These are phyloP conservation scores for Elachura formosa DNA, from an alignment of 2,113 vertebrate genomes.

Conservation along the genomic window DNA sequence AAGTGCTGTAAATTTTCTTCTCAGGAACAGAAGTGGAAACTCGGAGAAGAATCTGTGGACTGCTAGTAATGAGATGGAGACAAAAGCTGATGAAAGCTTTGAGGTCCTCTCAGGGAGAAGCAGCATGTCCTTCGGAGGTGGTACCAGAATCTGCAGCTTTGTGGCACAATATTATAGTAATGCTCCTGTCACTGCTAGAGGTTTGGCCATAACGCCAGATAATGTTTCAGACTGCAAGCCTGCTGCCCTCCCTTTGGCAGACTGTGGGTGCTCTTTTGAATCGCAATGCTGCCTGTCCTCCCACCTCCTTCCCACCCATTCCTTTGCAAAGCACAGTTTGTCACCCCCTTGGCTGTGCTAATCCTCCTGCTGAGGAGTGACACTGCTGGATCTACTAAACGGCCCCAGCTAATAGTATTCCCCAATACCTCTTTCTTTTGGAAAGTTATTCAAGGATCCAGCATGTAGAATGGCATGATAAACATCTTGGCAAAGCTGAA, in stretches of 20 bases:
- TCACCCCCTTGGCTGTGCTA: neutral
- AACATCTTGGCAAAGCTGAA: slow-evolving; percentile 30
- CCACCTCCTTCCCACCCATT: neutral
- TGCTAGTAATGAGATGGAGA: neutral
- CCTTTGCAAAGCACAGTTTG: neutral
- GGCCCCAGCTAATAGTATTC: neutral
- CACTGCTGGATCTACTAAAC: neutral
- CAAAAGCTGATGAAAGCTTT: neutral
- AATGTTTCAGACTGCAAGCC: neutral
- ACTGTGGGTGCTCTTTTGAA: neutral
- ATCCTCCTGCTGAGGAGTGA: neutral
- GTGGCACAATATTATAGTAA: neutral
- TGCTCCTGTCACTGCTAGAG: neutral
- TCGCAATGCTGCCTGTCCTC: neutral
- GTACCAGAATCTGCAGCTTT: neutral
- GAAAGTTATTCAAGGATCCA: slow-evolving; percentile 18
- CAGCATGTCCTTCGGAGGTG: neutral
- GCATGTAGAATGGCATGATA: slow-evolving; percentile 9
- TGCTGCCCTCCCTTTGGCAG: neutral
- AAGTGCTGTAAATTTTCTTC: neutral
- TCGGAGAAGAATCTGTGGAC: neutral
- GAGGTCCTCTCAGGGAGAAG: neutral
- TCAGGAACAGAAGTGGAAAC: neutral
- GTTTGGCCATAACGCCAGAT: neutral
- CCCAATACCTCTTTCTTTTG: slow-evolving; percentile 7